Conservation (phyloP, 2,113 vertebrate species). For the Pedetes capensis region DNA sequence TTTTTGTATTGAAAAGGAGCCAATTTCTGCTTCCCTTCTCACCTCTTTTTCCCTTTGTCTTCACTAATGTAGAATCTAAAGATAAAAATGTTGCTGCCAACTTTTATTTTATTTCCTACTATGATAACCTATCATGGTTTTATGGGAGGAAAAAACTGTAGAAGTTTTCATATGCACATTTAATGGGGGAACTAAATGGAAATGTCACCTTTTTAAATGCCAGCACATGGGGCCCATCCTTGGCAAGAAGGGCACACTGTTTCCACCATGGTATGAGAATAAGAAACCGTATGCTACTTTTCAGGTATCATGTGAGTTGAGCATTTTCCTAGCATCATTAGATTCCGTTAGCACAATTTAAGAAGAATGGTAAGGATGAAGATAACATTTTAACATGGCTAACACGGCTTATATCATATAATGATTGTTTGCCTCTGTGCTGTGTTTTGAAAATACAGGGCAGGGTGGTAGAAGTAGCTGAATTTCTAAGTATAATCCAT, state of each 20-base stretch:
- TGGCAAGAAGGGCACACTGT: neutral
- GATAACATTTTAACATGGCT: neutral
- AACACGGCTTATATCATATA: neutral
- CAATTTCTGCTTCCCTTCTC: neutral
- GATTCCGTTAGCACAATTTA: neutral
- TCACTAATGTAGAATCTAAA: neutral
- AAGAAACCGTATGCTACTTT: neutral
- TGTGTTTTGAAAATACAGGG: neutral
- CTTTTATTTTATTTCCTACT: neutral
- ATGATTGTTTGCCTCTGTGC: neutral
- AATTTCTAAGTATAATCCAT: neutral
- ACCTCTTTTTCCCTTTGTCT: neutral
- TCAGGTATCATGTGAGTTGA: neutral
- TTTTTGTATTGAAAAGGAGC: neutral
- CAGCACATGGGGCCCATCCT: neutral
- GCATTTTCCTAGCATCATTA: neutral
- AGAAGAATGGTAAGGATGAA: neutral
- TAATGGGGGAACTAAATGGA: conserved; percentile 16
- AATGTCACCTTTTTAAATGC: neutral
- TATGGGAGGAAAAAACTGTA: neutral
- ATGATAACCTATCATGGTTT: neutral
- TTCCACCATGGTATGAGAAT: neutral
- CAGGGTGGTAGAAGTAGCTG: neutral
- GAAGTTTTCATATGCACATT: neutral
- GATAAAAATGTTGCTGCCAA: neutral